A percentile compares a stretch with the other conserved stretches of the same genome.
Evolutionary conservation across 1,140 invertebrate species (phyloP).

Genomic region (Goniozus legneri): DNA sequence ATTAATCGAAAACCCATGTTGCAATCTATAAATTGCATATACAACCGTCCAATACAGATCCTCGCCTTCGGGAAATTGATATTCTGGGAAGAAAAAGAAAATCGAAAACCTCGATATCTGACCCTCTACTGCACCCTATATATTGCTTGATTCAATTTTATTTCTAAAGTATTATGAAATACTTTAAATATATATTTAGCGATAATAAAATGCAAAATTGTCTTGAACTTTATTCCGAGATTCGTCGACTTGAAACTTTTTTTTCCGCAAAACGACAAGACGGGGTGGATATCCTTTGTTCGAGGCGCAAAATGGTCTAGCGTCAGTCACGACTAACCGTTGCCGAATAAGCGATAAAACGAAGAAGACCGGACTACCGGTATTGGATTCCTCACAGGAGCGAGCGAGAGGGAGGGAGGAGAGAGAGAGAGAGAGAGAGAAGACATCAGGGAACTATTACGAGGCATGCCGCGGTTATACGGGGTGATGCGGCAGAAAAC

Average conservation of each 20-base stretch:
- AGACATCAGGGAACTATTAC: slow-evolving; percentile 13
- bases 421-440: neutral
- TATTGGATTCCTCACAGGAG: too few relatives aligned
- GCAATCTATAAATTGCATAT: neutral
- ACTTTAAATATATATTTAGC: too few relatives aligned
- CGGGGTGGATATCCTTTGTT: slow-evolving; percentile 17
- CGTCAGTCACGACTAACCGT: slow-evolving; percentile 19
- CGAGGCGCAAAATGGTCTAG: slow-evolving; percentile 15
- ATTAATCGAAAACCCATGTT: neutral
- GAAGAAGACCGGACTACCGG: too few relatives aligned
- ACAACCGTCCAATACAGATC: neutral
- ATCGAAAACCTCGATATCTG: neutral
- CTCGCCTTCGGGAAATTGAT: too few relatives aligned
- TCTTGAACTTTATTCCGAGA: too few relatives aligned
- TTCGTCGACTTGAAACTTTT: too few relatives aligned
- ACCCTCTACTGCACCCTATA: neutral
- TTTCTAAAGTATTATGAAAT: too few relatives aligned
- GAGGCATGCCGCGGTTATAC: slow-evolving; percentile 22
- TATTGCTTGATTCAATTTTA: slow-evolving; percentile 9
- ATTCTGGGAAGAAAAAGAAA: too few relatives aligned
- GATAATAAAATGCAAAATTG: too few relatives aligned
- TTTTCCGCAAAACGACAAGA: too few relatives aligned
- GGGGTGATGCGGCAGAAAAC: slow-evolving; percentile 36
- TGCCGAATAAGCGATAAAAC: too few relatives aligned
- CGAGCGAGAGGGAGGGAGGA: slow-evolving; percentile 7